Evolutionary conservation across 2,797 vertebrate genomes (phyloP), one percentile per base, ranked within the genome.

Genomic region (Channallabes apus): DNA sequence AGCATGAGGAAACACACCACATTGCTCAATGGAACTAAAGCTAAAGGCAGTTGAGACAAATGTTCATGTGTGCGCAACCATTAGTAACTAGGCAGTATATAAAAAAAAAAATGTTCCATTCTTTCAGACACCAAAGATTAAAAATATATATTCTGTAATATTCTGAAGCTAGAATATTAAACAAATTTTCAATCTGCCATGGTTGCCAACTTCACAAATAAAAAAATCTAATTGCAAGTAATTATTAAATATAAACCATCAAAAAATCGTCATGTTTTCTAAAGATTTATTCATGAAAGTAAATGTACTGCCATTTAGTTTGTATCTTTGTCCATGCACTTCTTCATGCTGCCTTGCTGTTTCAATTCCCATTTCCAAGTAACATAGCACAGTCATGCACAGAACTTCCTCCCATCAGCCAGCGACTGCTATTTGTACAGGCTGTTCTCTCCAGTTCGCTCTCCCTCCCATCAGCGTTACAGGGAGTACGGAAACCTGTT

Each of bases 351-450:
- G 65, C 32, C 22, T 82, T 82, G 80, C 65, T 59, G 51, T 71
- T 82, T 82, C 80, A 18, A 80, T 80, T 65, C 78, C n/a, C 32
- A 75, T 64, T 83, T 62, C 58, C 24, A 83, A 75, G 68, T 6
- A 72, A 58, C 67, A 32, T 1, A 83, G 17, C 35, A 18, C 65
- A 69, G 24, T 79, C 32, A 61, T 38, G 35, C 65, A 58, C 75
- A 79, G 83, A 78, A 79, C 83, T 54, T 77, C 67, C 73, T 84
- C 75, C 65, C 83, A 58, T 84, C 83, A 84, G 75, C 64, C 83
- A 84, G 83, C 22, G 59, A 58, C 32, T 56, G 72, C 64, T 72
- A 71, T 79, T 83, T 54, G 77, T 68, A 72, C 51, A 61, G 27
- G 67, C 76, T 83, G 27, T 83, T 83, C 85, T 73, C 82, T 41